Evolutionary conservation across 1,140 invertebrate genomes (phyloP).

Genomic region (Conus ventricosus): DNA sequence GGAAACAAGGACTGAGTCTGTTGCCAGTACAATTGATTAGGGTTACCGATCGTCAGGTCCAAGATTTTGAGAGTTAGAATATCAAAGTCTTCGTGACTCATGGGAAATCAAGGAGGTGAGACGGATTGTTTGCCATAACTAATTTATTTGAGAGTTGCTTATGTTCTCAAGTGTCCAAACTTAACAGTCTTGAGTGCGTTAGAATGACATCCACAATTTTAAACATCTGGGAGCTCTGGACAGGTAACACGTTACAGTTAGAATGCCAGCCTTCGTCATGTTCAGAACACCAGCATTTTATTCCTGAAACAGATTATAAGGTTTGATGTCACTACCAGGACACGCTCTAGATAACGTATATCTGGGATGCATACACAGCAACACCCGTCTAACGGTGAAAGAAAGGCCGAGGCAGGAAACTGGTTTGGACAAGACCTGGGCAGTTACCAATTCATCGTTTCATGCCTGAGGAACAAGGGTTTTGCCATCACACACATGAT

Average conservation of each 20-base stretch:
- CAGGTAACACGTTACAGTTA: neutral
- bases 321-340: neutral
- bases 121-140: conserved; percentile 23
- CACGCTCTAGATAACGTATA: neutral
- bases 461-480: conserved; percentile 35
- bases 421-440: conserved; percentile 14
- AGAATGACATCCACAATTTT: conserved; percentile 11
- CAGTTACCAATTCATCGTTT: conserved; percentile 34
- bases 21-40: no score
- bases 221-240: conserved; percentile 16
- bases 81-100: neutral
- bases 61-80: neutral
- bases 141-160: neutral
- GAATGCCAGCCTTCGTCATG: neutral
- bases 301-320: neutral
- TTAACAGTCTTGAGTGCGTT: neutral
- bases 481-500: conserved; percentile 27
- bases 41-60: no score
- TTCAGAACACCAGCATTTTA: conserved; percentile 24
- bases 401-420: no score
- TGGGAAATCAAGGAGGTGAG: conserved; percentile 24
- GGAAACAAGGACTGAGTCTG: no score
- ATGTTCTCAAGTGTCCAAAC: neutral
- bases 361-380: neutral
- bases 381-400: neutral